phyloP scores from a whole-genome alignment of 2,113 vertebrate species.

The Microcebus murinus region DNA sequence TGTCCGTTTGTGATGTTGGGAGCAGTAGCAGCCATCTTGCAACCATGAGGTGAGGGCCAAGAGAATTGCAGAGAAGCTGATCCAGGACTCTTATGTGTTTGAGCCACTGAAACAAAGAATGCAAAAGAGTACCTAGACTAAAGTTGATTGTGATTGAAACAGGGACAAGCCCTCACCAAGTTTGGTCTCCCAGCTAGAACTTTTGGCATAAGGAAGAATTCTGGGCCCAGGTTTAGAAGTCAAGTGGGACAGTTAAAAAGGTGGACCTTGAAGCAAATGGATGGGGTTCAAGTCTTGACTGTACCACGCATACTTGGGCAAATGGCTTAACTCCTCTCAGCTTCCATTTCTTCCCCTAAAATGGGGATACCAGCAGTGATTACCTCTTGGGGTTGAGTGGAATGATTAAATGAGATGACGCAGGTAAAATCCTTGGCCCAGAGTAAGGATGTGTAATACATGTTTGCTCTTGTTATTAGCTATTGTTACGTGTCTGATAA shows the following conservation, averaged over 20 bases:
- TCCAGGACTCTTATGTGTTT: neutral
- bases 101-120: neutral
- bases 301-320: neutral
- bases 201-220: neutral
- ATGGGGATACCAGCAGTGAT: neutral
- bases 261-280: neutral
- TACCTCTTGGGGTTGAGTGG: neutral
- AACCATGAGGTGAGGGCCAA: neutral
- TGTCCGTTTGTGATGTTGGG: neutral
- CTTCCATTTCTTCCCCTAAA: neutral
- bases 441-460: neutral
- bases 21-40: neutral
- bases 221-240: neutral
- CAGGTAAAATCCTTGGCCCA: neutral
- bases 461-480: neutral
- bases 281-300: neutral
- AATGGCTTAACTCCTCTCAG: neutral
- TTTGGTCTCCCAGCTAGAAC: neutral
- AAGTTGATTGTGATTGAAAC: neutral
- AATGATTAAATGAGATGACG: neutral
- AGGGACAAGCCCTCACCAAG: neutral
- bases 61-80: neutral
- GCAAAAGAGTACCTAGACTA: neutral
- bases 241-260: neutral
- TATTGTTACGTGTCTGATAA: neutral